These are phyloP conservation scores for Melanotaenia nigrans DNA, from an alignment of 2,797 vertebrate genomes.

Conservation along the genomic window DNA sequence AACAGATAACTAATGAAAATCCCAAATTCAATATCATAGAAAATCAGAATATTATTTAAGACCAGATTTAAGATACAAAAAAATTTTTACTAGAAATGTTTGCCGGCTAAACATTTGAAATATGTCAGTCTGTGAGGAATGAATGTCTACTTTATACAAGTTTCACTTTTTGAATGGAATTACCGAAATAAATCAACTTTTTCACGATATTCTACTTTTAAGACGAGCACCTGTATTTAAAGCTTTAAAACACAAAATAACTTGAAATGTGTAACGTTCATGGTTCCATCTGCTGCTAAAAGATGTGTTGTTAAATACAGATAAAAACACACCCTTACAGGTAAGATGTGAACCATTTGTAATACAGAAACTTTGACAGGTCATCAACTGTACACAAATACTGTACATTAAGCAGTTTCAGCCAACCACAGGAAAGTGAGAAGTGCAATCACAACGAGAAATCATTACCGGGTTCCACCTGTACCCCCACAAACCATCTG, in stretches of 20 bases:
- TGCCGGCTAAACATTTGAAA: no score
- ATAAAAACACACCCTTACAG: neutral
- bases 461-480: slow-evolving; percentile 59
- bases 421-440: slow-evolving; percentile 3
- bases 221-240: neutral
- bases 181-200: no score
- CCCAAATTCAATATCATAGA: no score
- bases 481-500: slow-evolving; percentile 81
- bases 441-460: neutral
- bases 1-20: no score
- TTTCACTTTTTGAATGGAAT: no score
- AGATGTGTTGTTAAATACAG: no score
- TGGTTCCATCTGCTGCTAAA: neutral
- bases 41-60: no score
- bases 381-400: neutral
- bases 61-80: no score
- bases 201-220: no score
- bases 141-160: no score
- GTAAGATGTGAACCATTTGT: neutral
- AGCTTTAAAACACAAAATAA: neutral
- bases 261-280: neutral
- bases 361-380: neutral
- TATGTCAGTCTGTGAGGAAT: no score
- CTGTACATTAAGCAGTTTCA: neutral
- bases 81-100: no score